These are phyloP conservation scores for Julus scanicus DNA, from an alignment of 2,888 invertebrate species.

Conservation along the genomic window DNA sequence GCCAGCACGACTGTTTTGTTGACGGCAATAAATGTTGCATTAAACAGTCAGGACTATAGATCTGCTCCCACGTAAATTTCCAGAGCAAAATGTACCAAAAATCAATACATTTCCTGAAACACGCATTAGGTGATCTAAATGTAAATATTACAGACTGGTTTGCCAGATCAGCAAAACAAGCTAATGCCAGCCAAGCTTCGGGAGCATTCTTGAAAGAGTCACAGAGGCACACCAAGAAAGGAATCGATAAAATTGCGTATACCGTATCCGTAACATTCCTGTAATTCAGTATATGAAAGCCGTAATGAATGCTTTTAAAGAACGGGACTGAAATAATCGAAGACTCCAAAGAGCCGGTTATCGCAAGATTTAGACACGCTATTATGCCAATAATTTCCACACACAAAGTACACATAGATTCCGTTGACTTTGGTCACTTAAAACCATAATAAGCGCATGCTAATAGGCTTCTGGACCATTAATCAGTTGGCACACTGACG, in stretches of 20 bases:
- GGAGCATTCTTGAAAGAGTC: not conserved
- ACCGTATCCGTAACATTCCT: not conserved
- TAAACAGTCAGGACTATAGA: not conserved
- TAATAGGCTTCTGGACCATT: not conserved
- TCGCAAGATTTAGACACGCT: slow-evolving; percentile 12
- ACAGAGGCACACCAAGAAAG: not conserved
- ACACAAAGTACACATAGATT: not conserved
- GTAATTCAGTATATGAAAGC: not conserved
- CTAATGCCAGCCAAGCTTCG: not conserved
- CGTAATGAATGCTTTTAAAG: not conserved
- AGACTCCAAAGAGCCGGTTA: not conserved
- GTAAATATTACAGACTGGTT: not conserved
- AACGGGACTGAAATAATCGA: not conserved
- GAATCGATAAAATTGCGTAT: not conserved
- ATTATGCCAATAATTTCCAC: not conserved
- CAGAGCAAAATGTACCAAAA: not conserved
- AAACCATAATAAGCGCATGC: not conserved
- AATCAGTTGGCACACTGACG: not conserved
- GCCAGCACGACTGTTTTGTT: not conserved
- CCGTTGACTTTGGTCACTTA: not conserved
- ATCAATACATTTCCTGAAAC: not conserved
- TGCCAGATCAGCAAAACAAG: not conserved
- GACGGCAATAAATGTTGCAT: not conserved
- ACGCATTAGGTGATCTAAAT: slow-evolving; percentile 7
- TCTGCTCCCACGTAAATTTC: not conserved